phyloP scores from a whole-genome alignment of 2,888 invertebrate genomes.

The Pammene aurita region DNA sequence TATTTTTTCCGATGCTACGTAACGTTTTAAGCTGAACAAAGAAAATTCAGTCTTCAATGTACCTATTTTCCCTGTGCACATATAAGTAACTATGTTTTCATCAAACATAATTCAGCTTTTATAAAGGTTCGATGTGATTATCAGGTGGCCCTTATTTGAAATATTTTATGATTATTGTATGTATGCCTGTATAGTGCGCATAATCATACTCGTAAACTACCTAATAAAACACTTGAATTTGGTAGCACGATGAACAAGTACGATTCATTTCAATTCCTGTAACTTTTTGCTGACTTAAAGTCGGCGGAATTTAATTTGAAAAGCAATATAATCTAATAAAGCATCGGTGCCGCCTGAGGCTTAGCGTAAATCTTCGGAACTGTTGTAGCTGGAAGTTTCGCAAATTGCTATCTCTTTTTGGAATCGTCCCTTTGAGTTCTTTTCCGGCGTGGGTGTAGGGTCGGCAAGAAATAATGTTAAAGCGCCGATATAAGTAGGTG shows the following conservation, averaged over 20 bases:
- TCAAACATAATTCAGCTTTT: too few species aligned
- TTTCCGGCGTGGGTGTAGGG: constrained; percentile 22
- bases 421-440: constrained; percentile 55
- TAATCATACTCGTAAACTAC: neutral
- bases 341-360: constrained; percentile 32
- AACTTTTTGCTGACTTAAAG: constrained; percentile 28
- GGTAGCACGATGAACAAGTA: neutral
- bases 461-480: constrained; percentile 4
- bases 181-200: neutral
- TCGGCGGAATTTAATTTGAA: constrained; percentile 32
- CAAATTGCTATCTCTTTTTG: constrained; percentile 68
- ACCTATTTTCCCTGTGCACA: too few species aligned
- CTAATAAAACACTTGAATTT: neutral
- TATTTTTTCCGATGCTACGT: too few species aligned
- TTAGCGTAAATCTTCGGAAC: constrained; percentile 37
- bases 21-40: too few species aligned
- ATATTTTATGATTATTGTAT: too few species aligned
- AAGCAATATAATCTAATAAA: constrained; percentile 40
- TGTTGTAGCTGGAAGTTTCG: constrained; percentile 55
- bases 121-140: too few species aligned
- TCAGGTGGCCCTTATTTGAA: too few species aligned
- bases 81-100: too few species aligned
- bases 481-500: neutral
- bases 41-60: too few species aligned
- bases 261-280: constrained; percentile 16